These are phyloP conservation scores for Platerodrilus igneus DNA, from an alignment of 2,888 invertebrate species.

Conservation along the genomic window DNA sequence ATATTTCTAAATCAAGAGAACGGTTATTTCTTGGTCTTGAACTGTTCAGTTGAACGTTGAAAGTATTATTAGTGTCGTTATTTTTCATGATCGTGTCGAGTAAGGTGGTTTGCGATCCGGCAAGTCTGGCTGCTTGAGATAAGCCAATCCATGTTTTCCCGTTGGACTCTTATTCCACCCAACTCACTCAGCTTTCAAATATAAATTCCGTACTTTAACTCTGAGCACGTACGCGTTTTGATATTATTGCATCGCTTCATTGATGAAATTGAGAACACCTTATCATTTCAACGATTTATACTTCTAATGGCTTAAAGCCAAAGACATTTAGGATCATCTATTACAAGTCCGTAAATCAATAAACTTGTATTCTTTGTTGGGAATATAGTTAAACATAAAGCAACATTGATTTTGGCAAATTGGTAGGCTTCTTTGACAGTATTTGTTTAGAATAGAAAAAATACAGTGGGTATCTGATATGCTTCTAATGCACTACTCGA, in stretches of 20 bases:
- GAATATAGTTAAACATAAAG: too few species aligned
- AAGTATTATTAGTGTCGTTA: constrained; percentile 46
- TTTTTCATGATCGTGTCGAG: constrained; percentile 40
- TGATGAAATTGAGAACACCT: constrained; percentile 15
- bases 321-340: too few species aligned
- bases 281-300: too few species aligned
- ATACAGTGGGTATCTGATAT: too few species aligned
- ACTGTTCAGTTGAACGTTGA: constrained; percentile 38
- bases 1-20: constrained; percentile 32
- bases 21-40: constrained; percentile 37
- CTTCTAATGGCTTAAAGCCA: too few species aligned
- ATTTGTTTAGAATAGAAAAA: too few species aligned
- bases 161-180: constrained; percentile 26
- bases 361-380: too few species aligned
- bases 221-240: constrained; percentile 35
- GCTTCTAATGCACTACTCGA: too few species aligned
- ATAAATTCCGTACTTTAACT: constrained; percentile 42
- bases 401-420: too few species aligned
- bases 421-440: too few species aligned
- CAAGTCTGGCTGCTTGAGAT: constrained; percentile 42
- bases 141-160: constrained; percentile 40
- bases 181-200: constrained; percentile 34
- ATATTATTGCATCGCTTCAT: constrained; percentile 17
- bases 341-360: too few species aligned
- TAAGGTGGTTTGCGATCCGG: constrained; percentile 36